Conservation (phyloP, 1,140 invertebrate species). For the Heliconius eleuchia region DNA sequence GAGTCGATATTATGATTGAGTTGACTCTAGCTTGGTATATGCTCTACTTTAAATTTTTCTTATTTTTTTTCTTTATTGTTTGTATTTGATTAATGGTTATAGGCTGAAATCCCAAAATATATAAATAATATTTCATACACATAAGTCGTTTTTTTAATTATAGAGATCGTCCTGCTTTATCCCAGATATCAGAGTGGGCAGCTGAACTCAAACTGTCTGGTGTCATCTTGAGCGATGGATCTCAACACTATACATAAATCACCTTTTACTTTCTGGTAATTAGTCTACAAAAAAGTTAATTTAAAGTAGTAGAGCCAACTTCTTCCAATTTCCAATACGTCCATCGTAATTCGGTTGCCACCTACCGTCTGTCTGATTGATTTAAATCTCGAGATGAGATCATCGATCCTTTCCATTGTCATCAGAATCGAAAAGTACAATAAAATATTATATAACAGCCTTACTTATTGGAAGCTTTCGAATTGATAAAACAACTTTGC, state of each 20-base stretch:
- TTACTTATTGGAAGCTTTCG: background rate
- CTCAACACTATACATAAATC: too few relatives aligned
- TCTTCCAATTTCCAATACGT: slow-evolving; percentile 4
- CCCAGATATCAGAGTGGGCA: too few relatives aligned
- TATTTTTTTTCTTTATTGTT: too few relatives aligned
- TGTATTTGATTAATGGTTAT: too few relatives aligned
- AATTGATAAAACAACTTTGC: slow-evolving; percentile 2
- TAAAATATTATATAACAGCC: slow-evolving; percentile 1
- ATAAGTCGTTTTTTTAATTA: too few relatives aligned
- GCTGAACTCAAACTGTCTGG: too few relatives aligned
- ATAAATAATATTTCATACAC: too few relatives aligned
- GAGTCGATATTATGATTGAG: slow-evolving; percentile 20
- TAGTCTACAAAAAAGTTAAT: background rate
- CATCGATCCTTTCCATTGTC: slow-evolving; percentile 62
- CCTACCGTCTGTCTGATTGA: slow-evolving; percentile 67
- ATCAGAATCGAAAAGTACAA: slow-evolving; percentile 19
- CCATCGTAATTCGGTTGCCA: slow-evolving; percentile 62
- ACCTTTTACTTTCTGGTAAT: too few relatives aligned
- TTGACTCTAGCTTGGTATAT: background rate
- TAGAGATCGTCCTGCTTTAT: too few relatives aligned
- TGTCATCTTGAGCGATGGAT: too few relatives aligned
- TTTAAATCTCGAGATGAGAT: slow-evolving; percentile 55
- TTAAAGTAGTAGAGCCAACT: slow-evolving; percentile 24
- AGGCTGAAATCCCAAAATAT: too few relatives aligned
- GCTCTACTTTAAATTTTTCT: background rate